Base-by-base conservation (phyloP, 2,888 invertebrate genomes). In the Caenorhabditis wallacei region DNA sequence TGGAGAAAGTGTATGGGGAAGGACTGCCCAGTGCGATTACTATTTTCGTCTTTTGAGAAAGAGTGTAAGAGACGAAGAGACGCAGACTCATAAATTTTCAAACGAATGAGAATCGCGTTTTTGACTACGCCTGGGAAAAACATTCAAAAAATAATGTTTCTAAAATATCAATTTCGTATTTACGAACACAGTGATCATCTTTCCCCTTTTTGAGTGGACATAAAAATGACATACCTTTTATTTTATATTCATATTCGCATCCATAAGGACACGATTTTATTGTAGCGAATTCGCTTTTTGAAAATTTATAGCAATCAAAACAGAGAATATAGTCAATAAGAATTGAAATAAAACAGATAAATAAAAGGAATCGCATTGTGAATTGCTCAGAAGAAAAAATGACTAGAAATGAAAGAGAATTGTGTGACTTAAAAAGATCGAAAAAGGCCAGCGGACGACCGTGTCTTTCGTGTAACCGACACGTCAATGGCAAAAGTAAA, bases 401-500 rank as follows among this genome's bases (percentile, higher is more conserved):
- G 24, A 53, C 22, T 40, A 61, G 40, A 24, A 48, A 13, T 16
- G 43, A 72, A 72, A 5, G 22, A 37, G 37, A 35, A 37, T 40
- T 40, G 10, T 13, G 56, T 66, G 48, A 66, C 37, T 64, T 64
- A 66, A 64, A 64, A 74, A 18, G 46, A 46, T 53, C 72, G 10
- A 64, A 54, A 64, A 74, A 74, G 64, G 64, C 64, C 64, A 74
- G 74, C 64, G 35, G 64, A 64, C 56, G 74, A 74, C 74, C 74
- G 74, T 68, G 57, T 68, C 63, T 75, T 54, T 30, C 57, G 64
- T 56, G 75, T 57, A 75, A 75, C 57, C 57, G 75, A 75, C 57
- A 75, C 68, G 57, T 75, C 75, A 75, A 75, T 75, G 75, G 59
- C 68, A 68, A 66, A 40, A 48, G 75, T 68, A 75, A 75, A 75